Evolutionary conservation across 2,113 vertebrate species (phyloP).

Genomic region (human): GRCh38 chr15:46313001-46313500

Average conservation of each 20-base stretch:
- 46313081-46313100: neutral
- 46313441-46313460: neutral
- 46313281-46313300: neutral
- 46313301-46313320: neutral
- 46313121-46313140: neutral
- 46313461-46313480: neutral
- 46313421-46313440: neutral
- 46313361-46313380: neutral
- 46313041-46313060: neutral
- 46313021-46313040: neutral
- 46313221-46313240: neutral
- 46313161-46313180: constrained; percentile 21
- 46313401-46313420: neutral
- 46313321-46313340: neutral
- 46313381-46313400: neutral
- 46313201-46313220: constrained; percentile 59
- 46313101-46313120: neutral
- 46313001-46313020: neutral
- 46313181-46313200: constrained; percentile 54
- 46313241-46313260: constrained; percentile 26
- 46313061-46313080: neutral
- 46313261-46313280: neutral
- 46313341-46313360: neutral
- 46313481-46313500: neutral
- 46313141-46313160: constrained; percentile 49